These are phyloP conservation scores for Erythrolamprus reginae DNA, from an alignment of 2,113 vertebrate genomes.

Conservation along the genomic window DNA sequence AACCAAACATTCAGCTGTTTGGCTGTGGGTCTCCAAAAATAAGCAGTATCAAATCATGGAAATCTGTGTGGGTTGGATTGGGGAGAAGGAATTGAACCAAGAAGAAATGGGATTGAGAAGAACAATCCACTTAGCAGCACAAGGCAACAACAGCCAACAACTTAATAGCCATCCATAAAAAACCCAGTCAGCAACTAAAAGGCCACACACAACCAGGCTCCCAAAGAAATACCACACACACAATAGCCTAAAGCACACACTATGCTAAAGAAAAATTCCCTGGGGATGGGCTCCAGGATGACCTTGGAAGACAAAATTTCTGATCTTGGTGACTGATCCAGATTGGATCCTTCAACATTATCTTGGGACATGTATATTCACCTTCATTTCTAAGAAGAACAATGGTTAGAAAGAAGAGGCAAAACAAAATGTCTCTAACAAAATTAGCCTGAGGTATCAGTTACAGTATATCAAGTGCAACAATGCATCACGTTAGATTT, in stretches of 20 bases:
- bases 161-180: not conserved
- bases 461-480: not conserved
- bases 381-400: not conserved
- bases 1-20: not conserved
- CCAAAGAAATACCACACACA: not conserved
- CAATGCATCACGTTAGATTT: not conserved
- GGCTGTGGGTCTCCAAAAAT: not conserved
- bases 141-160: not conserved
- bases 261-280: not conserved
- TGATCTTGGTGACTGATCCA: not conserved
- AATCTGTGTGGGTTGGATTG: not conserved
- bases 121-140: not conserved
- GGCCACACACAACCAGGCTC: not conserved
- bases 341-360: not conserved
- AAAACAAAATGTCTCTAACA: not conserved
- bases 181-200: not conserved
- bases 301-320: not conserved
- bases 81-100: not conserved
- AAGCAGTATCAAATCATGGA: not conserved
- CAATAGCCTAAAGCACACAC: not conserved
- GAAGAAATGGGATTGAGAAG: not conserved
- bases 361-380: not conserved
- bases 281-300: not conserved
- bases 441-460: not conserved
- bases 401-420: not conserved